Evolutionary conservation across 92 coral and sea anemone genomes (phyloP), one percentile per base, ranked within the genome.

Genomic region (Palythoa caribaeorum): DNA sequence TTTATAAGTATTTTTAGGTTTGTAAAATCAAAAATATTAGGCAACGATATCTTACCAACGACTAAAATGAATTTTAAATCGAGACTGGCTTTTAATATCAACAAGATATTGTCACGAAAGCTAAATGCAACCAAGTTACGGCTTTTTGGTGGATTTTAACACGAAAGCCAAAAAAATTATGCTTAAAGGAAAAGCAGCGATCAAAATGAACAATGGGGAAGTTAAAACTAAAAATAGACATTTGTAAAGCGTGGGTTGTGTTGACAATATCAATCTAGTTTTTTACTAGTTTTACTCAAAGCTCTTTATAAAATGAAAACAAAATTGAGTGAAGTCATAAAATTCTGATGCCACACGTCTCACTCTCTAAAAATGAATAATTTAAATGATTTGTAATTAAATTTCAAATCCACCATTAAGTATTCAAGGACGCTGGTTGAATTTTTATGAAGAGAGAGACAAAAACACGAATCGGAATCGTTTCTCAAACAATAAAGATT

Each of bases 161-260:
- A 37, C 9, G 62, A 66, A 28, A 68, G 10, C 19, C 21, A 13
- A 21, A 50, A 17, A 14, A 68, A 11, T 19, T n/a, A 16, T 62
- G 54, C 68, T 77, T 13, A 28, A 37, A 44, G 9, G 62, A 66
- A 48, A 81, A n/a, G 17, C 57, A 44, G 76, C 19, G 13, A 20
- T 68, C 57, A 47, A 81, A 81, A 81, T 81, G 86, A 81, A 81
- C 86, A 81, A 44, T 81, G 16, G 73, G 48, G 44, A 81, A 65
- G 76, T 66, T 40, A 40, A 40, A 12, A 7, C 86, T 68, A 66
- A 81, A 81, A 21, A 80, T 80, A 80, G 76, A 39, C 19, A 80
- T 63, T 63, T 80, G 12, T 35, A 35, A 65, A 35, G 85, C 85
- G 85, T 80, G 85, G 85, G 85, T 48, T 21, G 85, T 40, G 8